Evolutionary conservation across 1,140 invertebrate species (phyloP), one percentile per base, ranked within the genome.

Genomic region (Uloborus diversus): DNA sequence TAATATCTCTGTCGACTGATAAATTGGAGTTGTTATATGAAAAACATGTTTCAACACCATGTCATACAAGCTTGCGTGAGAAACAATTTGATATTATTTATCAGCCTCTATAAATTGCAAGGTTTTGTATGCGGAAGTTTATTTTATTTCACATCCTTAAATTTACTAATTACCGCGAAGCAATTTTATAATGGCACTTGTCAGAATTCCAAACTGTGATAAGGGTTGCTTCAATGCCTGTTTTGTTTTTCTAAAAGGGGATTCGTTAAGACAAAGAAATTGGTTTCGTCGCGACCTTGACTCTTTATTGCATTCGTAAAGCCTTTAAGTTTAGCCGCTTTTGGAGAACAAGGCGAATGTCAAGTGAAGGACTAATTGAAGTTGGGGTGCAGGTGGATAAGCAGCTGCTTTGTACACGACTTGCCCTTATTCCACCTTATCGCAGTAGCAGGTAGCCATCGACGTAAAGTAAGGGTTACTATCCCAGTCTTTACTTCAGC

Each of bases 391-490:
- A 78, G 73, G 73, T 78, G 73, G 42, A 65, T 57, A 17, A 30
- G 59, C 73, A 78, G 59, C 62, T 78, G 73, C 49, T 53, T 78
- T 66, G 13, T 11, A 56, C 73, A 78, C 73, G 73, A 78, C 27
- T 65, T 78, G 73, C 73, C 73, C 73, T 47, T 62, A 78, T 78
- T 78, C 73, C 73, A 78, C 61, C 73, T 66, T 23, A 25, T 56
- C 30, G 25, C 61, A 33, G 42, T 51, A 17, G 4, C 28, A 28
- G 30, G 70, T 73, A 73, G 70, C 66, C 25, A 57, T 69, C 66
- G 30, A 35, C n/a, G n/a, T n/a, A 49, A 32, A 33, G 27, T 35
- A 17, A 49, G 27, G 25, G 37, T 66, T 66, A 68, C 66, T 5
- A 13, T n/a, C 28, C 49, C 17, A n/a, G n/a, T n/a, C n/a, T n/a